Evolutionary conservation across 2,113 vertebrate species (phyloP), one percentile per base, ranked within the genome.

Genomic region (Nanorana parkeri): DNA sequence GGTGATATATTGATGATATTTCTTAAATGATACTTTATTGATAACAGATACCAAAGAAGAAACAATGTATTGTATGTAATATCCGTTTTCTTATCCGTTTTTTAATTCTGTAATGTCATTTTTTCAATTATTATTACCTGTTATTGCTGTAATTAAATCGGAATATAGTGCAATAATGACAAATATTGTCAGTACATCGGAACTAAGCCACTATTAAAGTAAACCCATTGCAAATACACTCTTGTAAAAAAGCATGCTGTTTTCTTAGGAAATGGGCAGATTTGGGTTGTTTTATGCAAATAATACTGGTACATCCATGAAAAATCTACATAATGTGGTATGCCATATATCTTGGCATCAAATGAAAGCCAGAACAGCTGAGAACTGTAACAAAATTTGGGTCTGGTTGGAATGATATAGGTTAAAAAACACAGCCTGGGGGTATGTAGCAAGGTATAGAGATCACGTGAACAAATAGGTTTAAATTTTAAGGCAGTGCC

Each of bases 381-480:
- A 51, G 60, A 65, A 65, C 67, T 41, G 69, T 67, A 58, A n/a
- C 19, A 21, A 66, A 52, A 47, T 76, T 75, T 61, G 76, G 72
- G 67, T 58, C 81, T 68, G 17, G 61, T 56, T 36, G 92, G 93
- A 93, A 93, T 91, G 90, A 88, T 93, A 90, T 85, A 88, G 89
- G 88, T 93, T 93, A 94, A 29, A 78, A 36, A 79, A 67, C 93
- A 95, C 92, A 92, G 90, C 92, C 91, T 90, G 90, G 90, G 91
- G 92, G 92, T 93, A 93, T 94, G 92, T 88, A 93, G 90, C 90
- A 93, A 88, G 90, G 91, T 90, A 91, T 88, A 20, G 78, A 87
- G 92, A 91, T 98, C 97, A 99, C 97, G 98, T 99, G 98, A 95
- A 97, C 94, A 93, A 92, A 96, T 96, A 95, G 96, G 95, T 94